These are phyloP conservation scores for Anarsia innoxiella DNA, from an alignment of 2,888 invertebrate species.

Conservation along the genomic window DNA sequence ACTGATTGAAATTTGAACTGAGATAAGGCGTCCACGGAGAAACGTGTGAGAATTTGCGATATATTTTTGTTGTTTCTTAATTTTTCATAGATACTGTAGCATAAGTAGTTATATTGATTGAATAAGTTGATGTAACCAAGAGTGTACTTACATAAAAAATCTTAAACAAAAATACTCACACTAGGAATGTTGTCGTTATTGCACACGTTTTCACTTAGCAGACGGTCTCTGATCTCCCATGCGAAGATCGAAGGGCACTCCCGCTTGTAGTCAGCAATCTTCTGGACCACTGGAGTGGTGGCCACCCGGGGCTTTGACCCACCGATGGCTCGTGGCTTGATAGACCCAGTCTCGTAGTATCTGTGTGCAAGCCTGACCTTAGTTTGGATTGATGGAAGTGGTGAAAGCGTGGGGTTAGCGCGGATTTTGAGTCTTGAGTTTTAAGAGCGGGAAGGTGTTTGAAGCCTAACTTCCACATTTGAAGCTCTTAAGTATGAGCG, in stretches of 20 bases:
- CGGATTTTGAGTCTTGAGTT: neutral
- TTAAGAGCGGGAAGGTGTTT: too few relatives aligned
- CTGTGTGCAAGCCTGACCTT: constrained; percentile 76
- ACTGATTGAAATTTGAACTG: too few relatives aligned
- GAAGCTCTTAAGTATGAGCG: too few relatives aligned
- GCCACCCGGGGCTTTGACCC: constrained; percentile 97
- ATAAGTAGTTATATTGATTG: too few relatives aligned
- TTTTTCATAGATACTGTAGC: too few relatives aligned
- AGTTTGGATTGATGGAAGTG: constrained; percentile 58
- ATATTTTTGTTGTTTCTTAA: too few relatives aligned
- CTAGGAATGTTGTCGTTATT: constrained; percentile 98
- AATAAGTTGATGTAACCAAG: too few relatives aligned
- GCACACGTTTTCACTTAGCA: constrained; percentile 95
- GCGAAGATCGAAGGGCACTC: constrained; percentile 99
- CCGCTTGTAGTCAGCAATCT: constrained; percentile 97
- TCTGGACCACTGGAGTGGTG: constrained; percentile 93
- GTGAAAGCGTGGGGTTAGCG: constrained; percentile 27
- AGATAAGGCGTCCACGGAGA: too few relatives aligned
- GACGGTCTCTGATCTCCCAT: constrained; percentile 97
- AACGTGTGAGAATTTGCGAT: too few relatives aligned
- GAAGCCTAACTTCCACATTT: too few relatives aligned
- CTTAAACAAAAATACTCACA: constrained; percentile 79
- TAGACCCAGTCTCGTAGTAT: constrained; percentile 98
- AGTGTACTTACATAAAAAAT: neutral
- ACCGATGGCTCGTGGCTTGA: constrained; percentile 97